phyloP scores from a whole-genome alignment of 2,888 invertebrate species.

The Horisme vitalbata region DNA sequence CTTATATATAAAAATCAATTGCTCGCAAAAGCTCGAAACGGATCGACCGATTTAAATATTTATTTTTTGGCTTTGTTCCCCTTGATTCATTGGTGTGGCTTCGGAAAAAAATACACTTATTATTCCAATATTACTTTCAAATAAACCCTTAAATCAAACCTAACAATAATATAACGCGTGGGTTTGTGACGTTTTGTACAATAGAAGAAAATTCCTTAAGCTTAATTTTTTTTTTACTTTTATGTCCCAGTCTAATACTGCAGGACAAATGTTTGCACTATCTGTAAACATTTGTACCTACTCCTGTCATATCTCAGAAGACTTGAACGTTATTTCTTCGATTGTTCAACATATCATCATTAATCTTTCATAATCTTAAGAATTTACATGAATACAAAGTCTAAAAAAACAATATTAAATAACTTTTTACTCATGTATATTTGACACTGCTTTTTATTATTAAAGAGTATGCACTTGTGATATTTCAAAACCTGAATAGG shows the following conservation, averaged over 20 bases:
- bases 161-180: constrained; percentile 26
- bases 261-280: too few species aligned
- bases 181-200: constrained; percentile 29
- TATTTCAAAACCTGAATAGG: too few species aligned
- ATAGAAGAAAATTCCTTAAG: constrained; percentile 22
- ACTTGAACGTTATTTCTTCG: constrained; percentile 11
- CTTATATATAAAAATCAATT: too few species aligned
- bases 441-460: constrained; percentile 1
- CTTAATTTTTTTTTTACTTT: too few species aligned
- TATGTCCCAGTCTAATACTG: too few species aligned
- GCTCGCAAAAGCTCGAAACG: too few species aligned
- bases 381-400: neutral
- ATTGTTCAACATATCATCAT: constrained; percentile 3
- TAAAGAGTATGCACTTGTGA: neutral
- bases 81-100: too few species aligned
- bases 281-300: too few species aligned
- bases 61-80: too few species aligned
- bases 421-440: neutral
- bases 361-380: neutral
- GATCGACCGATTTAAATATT: too few species aligned
- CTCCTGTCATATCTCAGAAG: too few species aligned
- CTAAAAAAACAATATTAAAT: neutral
- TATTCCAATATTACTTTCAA: constrained; percentile 19
- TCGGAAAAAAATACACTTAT: too few species aligned
- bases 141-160: constrained; percentile 17